These are phyloP conservation scores for Drosophila melanica DNA, from an alignment of 1,140 invertebrate species.

Conservation along the genomic window DNA sequence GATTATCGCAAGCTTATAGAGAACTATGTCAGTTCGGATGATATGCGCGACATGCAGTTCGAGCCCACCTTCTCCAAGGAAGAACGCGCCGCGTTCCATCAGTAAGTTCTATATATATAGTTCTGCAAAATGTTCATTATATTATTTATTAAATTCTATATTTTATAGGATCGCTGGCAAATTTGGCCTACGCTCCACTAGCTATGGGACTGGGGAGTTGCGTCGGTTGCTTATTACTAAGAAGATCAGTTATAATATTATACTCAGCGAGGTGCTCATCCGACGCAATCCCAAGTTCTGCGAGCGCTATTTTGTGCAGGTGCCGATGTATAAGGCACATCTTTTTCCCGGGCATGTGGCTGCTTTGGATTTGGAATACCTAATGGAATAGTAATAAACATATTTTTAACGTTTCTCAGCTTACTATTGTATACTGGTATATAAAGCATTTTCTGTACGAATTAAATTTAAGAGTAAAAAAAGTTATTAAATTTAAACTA, in stretches of 20 bases:
- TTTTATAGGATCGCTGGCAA: slow-evolving; percentile 73
- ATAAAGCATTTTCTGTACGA: slow-evolving; percentile 34
- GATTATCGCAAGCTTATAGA: slow-evolving; percentile 60
- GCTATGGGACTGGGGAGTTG: slow-evolving; percentile 85
- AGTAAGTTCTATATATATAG: slow-evolving; percentile 84
- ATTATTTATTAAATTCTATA: background rate
- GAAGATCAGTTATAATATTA: slow-evolving; percentile 55
- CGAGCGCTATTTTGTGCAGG: slow-evolving; percentile 80
- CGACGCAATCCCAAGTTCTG: slow-evolving; percentile 66
- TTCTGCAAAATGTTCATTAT: background rate
- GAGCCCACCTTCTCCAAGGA: slow-evolving; percentile 89
- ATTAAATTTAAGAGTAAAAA: background rate
- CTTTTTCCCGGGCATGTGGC: slow-evolving; percentile 73
- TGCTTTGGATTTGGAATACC: slow-evolving; percentile 59
- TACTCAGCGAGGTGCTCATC: slow-evolving; percentile 64
- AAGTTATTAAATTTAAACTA: too few species aligned
- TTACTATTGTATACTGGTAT: slow-evolving; percentile 34
- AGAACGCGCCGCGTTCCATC: slow-evolving; percentile 88
- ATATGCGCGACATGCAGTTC: slow-evolving; percentile 87
- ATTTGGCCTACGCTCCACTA: slow-evolving; percentile 85
- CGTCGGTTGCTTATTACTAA: slow-evolving; percentile 84
- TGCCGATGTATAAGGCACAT: slow-evolving; percentile 70
- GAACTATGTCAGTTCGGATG: slow-evolving; percentile 85
- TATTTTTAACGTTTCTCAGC: background rate
- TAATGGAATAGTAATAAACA: slow-evolving; percentile 30